A percentile compares a stretch with the other conserved stretches of the same genome.
phyloP scores from a whole-genome alignment of 2,797 vertebrate genomes.

The Kryptolebias ocellatus region DNA sequence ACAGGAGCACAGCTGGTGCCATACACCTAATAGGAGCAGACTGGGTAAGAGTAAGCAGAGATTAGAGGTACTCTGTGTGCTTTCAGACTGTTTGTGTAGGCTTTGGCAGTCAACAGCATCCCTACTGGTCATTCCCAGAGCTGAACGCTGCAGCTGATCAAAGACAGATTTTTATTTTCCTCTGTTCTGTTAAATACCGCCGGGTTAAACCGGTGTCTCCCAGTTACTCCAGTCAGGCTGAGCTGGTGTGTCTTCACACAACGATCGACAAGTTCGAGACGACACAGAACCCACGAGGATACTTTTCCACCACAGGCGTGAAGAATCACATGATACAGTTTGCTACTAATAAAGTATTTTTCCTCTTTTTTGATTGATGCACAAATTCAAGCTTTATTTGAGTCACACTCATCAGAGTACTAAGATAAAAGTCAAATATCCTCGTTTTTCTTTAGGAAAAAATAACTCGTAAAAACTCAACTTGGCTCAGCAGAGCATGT shows the following conservation, averaged over 20 bases:
- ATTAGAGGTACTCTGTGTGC: slow-evolving; percentile 37
- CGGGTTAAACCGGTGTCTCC: slow-evolving; percentile 55
- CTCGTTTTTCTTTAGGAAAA: neutral
- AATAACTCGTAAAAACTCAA: neutral
- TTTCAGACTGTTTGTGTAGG: slow-evolving; percentile 16
- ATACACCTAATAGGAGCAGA: slow-evolving; percentile 45
- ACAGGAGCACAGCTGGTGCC: slow-evolving; percentile 62
- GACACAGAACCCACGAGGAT: slow-evolving; percentile 29
- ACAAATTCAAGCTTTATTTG: neutral
- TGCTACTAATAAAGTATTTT: neutral
- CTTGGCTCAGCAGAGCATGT: slow-evolving; percentile 24
- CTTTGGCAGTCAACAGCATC: slow-evolving; percentile 65
- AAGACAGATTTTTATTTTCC: slow-evolving; percentile 25
- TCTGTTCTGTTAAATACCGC: slow-evolving; percentile 31
- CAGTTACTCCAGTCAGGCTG: slow-evolving; percentile 57
- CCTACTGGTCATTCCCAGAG: slow-evolving; percentile 62
- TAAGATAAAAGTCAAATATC: neutral
- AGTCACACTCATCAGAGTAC: slow-evolving; percentile 17
- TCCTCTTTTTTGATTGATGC: no score
- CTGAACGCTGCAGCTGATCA: slow-evolving; percentile 31
- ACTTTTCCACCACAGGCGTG: slow-evolving; percentile 43
- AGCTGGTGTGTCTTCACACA: slow-evolving; percentile 49
- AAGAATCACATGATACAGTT: slow-evolving; percentile 21
- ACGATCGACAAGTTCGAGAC: slow-evolving; percentile 51
- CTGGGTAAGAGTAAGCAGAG: slow-evolving; percentile 54